Evolutionary conservation across 2,113 vertebrate species (phyloP), one percentile per base, ranked within the genome.

Genomic region (Neotoma lepida): DNA sequence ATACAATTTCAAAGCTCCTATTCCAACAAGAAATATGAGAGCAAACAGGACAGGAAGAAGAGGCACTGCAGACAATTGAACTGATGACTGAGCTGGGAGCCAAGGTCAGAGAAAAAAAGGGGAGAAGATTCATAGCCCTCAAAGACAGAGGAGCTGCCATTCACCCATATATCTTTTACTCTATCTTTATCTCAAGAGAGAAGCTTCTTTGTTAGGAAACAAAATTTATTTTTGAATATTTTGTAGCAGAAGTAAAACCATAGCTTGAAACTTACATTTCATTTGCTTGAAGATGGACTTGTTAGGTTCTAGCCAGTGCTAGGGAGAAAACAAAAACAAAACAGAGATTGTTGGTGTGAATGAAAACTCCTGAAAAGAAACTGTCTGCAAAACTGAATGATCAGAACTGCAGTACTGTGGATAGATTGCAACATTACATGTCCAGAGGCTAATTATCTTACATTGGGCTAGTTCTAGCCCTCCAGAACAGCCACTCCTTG

Each of bases 231-330:
- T 80, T 56, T 77, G 9, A 24, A 51, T 15, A 91, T 70, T 94
- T 97, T 51, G 90, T 84, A 97, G 86, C 54, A 92, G 89, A 78
- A 76, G 18, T 51, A 78, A 73, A 93, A 26, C 74, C 90, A 90
- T 12, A 51, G 93, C 9, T 96, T 91, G 94, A 98, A 93, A 99
- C 99, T 99, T 99, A 99, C 99, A 99, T 99, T 99, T 99, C 99
- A 99, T 99, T 98, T 99, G 99, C 97, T 99, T 99, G 98, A 97
- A 98, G 97, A 99, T 98, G 8, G 99, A 98, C 97, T 99, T 99
- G 97, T 99, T 99, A 95, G 99, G 99, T 97, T 99, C 99, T 97
- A 99, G 98, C 99, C 99, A 99, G 97, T 99, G 99, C 99, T 99
- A 97, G 77, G 97, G 98, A 98, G 97, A 95, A 97, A 95, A 94